Evolutionary conservation across 2,113 vertebrate species (phyloP).

Genomic region (Amazona vittata): DNA sequence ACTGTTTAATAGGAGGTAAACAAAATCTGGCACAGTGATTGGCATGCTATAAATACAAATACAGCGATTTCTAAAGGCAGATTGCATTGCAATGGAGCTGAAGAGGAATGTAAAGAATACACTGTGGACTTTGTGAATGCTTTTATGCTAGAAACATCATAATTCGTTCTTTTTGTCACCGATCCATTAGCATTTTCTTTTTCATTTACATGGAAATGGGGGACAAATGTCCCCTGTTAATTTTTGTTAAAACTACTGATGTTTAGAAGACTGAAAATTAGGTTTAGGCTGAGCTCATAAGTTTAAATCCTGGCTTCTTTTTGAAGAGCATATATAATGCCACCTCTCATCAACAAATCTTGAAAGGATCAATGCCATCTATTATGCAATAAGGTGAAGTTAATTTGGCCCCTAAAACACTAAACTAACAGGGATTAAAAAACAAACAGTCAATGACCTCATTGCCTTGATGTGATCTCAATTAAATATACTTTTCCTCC

Average conservation of each 20-base stretch:
- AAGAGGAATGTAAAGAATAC: not conserved
- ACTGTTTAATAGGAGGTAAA: not conserved
- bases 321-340: not conserved
- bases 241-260: not conserved
- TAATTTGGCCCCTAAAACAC: slow-evolving; percentile 36
- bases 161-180: not conserved
- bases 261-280: slow-evolving; percentile 18
- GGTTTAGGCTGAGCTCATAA: slow-evolving; percentile 33
- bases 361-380: slow-evolving; percentile 45
- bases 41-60: not conserved
- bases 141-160: not conserved
- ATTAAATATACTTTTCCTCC: slow-evolving; percentile 45
- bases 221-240: not conserved
- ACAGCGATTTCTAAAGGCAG: slow-evolving; percentile 25
- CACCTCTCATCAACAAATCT: slow-evolving; percentile 11
- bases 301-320: slow-evolving; percentile 32
- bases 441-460: slow-evolving; percentile 56
- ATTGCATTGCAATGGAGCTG: not conserved
- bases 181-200: not conserved
- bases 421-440: slow-evolving; percentile 56
- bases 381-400: slow-evolving; percentile 40
- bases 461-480: slow-evolving; percentile 56
- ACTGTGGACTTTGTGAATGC: not conserved
- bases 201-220: not conserved
- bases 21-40: not conserved